Base-by-base conservation (phyloP, 2,113 vertebrate genomes). In the Triplophysa siluroides region DNA sequence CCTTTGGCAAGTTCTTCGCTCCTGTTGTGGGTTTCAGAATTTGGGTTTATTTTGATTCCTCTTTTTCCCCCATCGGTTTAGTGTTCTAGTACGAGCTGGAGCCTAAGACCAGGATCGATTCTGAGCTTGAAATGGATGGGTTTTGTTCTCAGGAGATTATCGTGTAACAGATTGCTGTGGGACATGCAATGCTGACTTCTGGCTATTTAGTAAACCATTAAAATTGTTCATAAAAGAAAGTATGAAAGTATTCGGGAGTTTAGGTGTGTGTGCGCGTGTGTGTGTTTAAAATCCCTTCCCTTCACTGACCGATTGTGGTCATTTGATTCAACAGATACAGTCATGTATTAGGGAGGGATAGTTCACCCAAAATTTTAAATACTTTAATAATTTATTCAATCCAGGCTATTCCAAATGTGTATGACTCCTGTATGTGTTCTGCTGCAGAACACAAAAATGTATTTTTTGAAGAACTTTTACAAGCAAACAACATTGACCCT, bases 21-120 rank as follows among this genome's bases (percentile, higher is more conserved):
- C 23, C 73, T n/a, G 73, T 45, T 76, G 45, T 29, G 61, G 19
- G 61, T 64, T 19, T 76, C 12, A 52, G 18, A 18, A 4, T 61
- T 33, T 33, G 4, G 29, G 29, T 38, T 38, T 38, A 38, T 38
- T 38, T 38, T 8, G 33, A 23, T 62, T 12, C 23, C 12, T 16
- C 7, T 65, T 52, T 65, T 76, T 52, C 33, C 33, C 61, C 61
- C 45, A 77, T 2, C 29, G 45, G 43, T 54, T 77, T 77, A 52
- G 24, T 63, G 60, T 13, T 21, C 50, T 29, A 21, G 11, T 41
- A 21, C n/a, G 45, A 18, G 21, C 41, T 24, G 43, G 65, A 77
- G 74, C 74, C 74, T 65, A 6, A 77, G 19, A 65, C 74, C 50
- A 64, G 16, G 74, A 76, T 76, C 43, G 52, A 77, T 76, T 65